These are phyloP conservation scores for Saguinus imperator DNA, from an alignment of 2,113 vertebrate genomes.

Conservation along the genomic window DNA sequence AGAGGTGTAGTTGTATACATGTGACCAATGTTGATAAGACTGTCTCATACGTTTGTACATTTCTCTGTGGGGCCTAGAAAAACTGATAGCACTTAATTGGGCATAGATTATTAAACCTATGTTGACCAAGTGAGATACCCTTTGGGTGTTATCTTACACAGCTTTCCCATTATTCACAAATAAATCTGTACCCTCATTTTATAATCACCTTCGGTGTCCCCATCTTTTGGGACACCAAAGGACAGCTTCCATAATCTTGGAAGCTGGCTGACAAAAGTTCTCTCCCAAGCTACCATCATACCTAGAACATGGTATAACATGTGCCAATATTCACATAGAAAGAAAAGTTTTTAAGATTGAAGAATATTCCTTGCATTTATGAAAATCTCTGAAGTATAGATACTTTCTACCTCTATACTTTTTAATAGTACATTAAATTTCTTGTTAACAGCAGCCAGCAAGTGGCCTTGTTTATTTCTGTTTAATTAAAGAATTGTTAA, in stretches of 20 bases:
- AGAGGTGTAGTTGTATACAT: neutral
- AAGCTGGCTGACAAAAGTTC: neutral
- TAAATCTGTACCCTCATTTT: neutral
- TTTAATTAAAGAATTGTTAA: constrained; percentile 27
- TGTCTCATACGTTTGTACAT: neutral
- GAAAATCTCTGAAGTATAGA: constrained; percentile 11
- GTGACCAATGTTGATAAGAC: neutral
- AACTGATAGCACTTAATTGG: neutral
- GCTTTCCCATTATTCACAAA: neutral
- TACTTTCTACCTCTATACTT: neutral
- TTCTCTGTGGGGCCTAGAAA: neutral
- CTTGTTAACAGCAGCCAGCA: neutral
- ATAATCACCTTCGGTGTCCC: neutral
- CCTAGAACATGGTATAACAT: neutral
- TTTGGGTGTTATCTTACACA: constrained; percentile 11
- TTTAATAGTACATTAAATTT: no score
- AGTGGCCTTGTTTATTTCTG: neutral
- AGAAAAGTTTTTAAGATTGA: constrained; percentile 42
- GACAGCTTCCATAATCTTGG: neutral
- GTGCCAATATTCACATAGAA: neutral
- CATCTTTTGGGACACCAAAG: neutral
- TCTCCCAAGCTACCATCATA: neutral
- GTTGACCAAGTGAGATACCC: neutral
- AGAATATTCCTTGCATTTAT: neutral
- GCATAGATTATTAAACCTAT: neutral